Evolutionary conservation across 2,797 vertebrate species (phyloP), one percentile per base, ranked within the genome.

Genomic region (Bucorvus abyssinicus): DNA sequence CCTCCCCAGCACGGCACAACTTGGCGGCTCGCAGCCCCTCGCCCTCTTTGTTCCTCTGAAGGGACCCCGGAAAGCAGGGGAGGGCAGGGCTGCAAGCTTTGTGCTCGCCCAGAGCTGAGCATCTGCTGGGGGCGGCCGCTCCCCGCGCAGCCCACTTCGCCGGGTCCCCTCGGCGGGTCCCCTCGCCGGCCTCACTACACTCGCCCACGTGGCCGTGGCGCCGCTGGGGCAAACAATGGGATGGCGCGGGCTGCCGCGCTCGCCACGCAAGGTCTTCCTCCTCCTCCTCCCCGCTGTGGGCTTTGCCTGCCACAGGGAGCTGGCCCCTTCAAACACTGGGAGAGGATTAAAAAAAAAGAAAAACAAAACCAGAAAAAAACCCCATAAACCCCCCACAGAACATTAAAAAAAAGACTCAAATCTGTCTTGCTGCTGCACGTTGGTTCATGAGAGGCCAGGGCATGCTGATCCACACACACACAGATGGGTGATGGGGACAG

Each of bases 1-100:
- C 63, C n/a, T 24, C 24, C 21, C 76, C 26, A 2, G 56, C 74
- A 36, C 4, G n/a, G 77, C 70, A 56, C 29, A 4, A 34, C 73
- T 32, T 42, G 6, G 38, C 30, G 6, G n/a, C 69, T 38, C 8
- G 3, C 0, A 7, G 83, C 89, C 92, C 71, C 87, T 79, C 32
- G 26, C 59, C 80, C 85, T 84, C 93, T 96, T 97, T 97, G 97
- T 97, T 97, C 95, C 92, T 50, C 71, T 8, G 9, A 21, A 96
- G 96, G 90, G 96, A 96, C 95, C 88, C 95, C 74, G 19, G 96
- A 88, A 95, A 92, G 94, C 95, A 87, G 84, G 92, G 76, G 94
- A 95, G 96, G 94, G 96, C 84, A 97, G 95, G 96, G 95, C 96
- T 95, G 96, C 1, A 94, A 97, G 97, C 97, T 97, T 97, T 97